phyloP scores from a whole-genome alignment of 2,797 vertebrate genomes.

The Aeoliscus strigatus region DNA sequence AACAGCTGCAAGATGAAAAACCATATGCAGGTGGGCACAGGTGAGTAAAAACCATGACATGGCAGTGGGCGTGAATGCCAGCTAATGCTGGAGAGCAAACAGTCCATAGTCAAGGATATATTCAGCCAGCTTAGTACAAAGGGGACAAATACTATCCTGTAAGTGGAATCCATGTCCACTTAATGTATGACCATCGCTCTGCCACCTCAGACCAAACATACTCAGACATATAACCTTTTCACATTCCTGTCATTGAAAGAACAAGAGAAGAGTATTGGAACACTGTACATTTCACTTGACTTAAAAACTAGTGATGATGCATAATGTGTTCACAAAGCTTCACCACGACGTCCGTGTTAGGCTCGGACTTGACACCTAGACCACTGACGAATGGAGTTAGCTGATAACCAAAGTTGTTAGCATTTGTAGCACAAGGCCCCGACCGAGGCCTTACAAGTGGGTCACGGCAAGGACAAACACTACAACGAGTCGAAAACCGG shows the following conservation, averaged over 20 bases:
- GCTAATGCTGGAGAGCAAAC: constrained; percentile 1
- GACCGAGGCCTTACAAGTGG: constrained; percentile 27
- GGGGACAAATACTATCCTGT: constrained; percentile 3
- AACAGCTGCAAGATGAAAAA: constrained; percentile 51
- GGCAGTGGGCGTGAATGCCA: constrained; percentile 2
- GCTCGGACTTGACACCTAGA: no score
- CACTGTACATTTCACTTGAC: no score
- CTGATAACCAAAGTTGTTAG: constrained; percentile 8
- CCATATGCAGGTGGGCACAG: not conserved
- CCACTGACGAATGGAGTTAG: no score
- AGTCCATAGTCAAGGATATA: constrained; percentile 4
- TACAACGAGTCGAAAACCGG: not conserved
- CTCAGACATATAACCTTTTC: not conserved
- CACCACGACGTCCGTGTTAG: no score
- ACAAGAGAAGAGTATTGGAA: no score
- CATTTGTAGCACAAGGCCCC: constrained; percentile 36
- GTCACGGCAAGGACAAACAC: constrained; percentile 66
- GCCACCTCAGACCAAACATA: not conserved
- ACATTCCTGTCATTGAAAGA: no score
- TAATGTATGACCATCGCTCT: constrained; percentile 12
- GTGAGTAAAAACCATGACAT: not conserved
- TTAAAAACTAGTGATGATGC: no score
- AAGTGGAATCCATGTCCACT: constrained; percentile 31
- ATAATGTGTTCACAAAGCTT: no score
- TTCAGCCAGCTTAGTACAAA: not conserved